Evolutionary conservation across 1,140 invertebrate species (phyloP), one percentile per base, ranked within the genome.

Genomic region (Fopius arisanus): DNA sequence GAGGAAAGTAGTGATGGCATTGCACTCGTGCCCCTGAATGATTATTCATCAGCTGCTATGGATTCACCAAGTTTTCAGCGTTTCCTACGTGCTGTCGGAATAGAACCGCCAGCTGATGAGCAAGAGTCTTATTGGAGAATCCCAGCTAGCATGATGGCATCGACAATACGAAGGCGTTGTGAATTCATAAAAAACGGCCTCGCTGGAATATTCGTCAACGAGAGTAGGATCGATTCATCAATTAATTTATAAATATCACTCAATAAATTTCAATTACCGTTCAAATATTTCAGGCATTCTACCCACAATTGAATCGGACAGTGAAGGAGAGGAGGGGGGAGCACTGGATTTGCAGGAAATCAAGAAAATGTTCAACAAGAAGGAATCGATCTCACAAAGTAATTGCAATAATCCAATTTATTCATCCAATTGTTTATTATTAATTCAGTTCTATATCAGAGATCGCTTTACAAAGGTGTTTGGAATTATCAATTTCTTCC

Each of bases 11-110:
- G 82, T 10, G 90, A 90, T 72, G 90, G 89, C n/a, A 88, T 90
- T 23, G 91, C 92, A 2, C 82, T 93, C n/a, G 91, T 93, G n/a
- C 91, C 92, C 1, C 87, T 93, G 75, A 88, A 90, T 71, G 86
- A 88, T 43, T 88, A 90, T 72, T 87, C 89, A 26, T 84, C 90
- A 6, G 75, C 86, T 40, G 91, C 91, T 9, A 90, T 92, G 89
- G 90, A 92, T 74, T 89, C 89, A 74, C 75, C 83, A 40, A 82
- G 86, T 77, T 92, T 93, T 80, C 86, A 89, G 78, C 88, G 87
- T 77, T 82, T 92, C 4, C 80, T 93, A 12, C 88, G 87, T 73
- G 90, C 89, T 62, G 78, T 92, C 43, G 91, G 91, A 37, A 84
- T 93, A 37, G 79, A 86, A 66, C 87, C 90, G 66, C 92, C 92